phyloP scores from a whole-genome alignment of 2,113 vertebrate genomes.

The Delphinus delphis region DNA sequence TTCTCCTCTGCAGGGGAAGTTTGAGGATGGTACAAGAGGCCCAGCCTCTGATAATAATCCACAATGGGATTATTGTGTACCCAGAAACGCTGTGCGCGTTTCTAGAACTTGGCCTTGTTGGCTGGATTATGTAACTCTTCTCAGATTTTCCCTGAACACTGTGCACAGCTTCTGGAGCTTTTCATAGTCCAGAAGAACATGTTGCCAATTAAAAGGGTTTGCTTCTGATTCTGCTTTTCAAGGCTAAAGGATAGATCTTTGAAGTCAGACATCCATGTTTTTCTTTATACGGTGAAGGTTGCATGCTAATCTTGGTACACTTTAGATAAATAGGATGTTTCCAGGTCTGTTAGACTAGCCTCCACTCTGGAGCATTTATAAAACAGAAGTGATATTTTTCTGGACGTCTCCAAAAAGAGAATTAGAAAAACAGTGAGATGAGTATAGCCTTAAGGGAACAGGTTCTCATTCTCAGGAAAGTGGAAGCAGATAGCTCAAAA shows the following conservation, averaged over 20 bases:
- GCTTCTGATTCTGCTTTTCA: background rate
- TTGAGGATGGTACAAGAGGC: background rate
- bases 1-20: background rate
- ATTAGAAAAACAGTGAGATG: background rate
- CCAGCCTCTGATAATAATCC: background rate
- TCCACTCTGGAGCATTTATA: background rate
- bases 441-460: background rate
- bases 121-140: background rate
- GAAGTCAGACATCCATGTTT: background rate
- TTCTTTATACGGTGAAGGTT: background rate
- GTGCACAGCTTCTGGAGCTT: background rate
- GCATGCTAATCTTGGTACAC: background rate
- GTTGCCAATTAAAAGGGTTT: background rate
- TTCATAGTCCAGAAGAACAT: background rate
- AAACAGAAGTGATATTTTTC: background rate
- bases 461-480: background rate
- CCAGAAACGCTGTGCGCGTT: background rate
- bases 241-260: background rate
- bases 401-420: conserved; percentile 10
- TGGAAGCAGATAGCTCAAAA: background rate
- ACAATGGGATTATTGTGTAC: background rate
- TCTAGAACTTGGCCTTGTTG: background rate
- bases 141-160: background rate
- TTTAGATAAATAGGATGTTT: background rate
- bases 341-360: background rate